Percentiles rank a stretch among this genome's conserved stretches.
phyloP scores from a whole-genome alignment of 2,113 vertebrate genomes.

The Tauraco erythrolophus region DNA sequence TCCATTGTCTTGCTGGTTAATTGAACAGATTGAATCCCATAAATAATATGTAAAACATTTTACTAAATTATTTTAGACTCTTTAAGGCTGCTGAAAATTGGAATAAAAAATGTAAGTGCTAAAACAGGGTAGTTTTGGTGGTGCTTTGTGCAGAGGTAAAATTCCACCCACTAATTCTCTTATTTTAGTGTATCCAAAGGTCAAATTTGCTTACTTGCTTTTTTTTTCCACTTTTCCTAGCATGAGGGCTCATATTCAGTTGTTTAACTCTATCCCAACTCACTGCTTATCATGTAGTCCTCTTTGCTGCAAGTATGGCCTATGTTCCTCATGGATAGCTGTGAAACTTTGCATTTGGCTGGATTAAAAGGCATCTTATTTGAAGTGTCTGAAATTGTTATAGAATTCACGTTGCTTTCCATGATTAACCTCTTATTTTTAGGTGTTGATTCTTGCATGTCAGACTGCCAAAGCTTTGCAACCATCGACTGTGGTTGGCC shows the following conservation, averaged over 20 bases:
- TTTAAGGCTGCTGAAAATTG: too few species aligned
- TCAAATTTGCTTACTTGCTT: not conserved
- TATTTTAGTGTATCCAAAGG: constrained; percentile 2
- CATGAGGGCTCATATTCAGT: not conserved
- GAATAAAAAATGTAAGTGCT: not conserved
- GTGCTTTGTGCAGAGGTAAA: not conserved
- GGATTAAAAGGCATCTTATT: not conserved
- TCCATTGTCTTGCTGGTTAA: not conserved
- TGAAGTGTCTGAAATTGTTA: not conserved
- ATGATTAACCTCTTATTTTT: not conserved
- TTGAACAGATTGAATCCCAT: not conserved
- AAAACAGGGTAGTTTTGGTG: not conserved
- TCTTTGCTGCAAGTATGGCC: not conserved
- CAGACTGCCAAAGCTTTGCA: not conserved
- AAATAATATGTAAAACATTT: not conserved
- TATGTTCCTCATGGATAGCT: fast-evolving
- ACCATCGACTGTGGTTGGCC: not conserved
- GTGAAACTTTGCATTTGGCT: not conserved
- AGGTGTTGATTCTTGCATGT: not conserved
- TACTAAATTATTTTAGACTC: not conserved
- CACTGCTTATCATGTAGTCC: not conserved
- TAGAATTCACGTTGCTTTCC: fast-evolving
- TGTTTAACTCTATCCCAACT: not conserved
- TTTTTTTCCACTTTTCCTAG: not conserved
- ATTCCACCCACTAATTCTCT: not conserved